Evolutionary conservation across 92 coral and sea anemone genomes (phyloP), one percentile per base, ranked within the genome.

Genomic region (Epizoanthus rinbou): DNA sequence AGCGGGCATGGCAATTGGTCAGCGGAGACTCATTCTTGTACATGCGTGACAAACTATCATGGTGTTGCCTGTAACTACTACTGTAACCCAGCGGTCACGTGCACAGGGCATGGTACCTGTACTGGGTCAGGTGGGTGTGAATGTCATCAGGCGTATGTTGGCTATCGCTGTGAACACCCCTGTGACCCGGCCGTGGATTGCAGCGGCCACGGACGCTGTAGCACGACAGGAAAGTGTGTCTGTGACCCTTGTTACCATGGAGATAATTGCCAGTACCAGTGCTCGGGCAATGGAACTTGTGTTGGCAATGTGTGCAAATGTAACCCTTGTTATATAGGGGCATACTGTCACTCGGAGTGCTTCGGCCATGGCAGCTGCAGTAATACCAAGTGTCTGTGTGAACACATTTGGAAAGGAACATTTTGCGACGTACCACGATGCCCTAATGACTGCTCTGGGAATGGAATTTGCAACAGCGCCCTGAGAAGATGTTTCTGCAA

Each of bases 101-200:
- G 91, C 65, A 69, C 80, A 64, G 83, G 83, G 17, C 84, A 52
- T 19, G 91, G 91, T 2, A 60, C 50, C 69, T 88, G 91, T 78
- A 75, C 91, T 10, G 54, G 54, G 3, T 11, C 14, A 50, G 93
- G 93, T 24, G 93, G 93, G 25, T 90, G 93, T 37, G 64, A 73
- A 31, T 90, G 93, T 72, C 45, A 86, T 25, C 66, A 28, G 33
- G 93, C 90, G 5, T 86, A 65, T 73, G 93, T 86, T 41, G 93
- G 93, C 8, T 90, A 90, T 74, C 93, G 82, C 57, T 90, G 93
- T 65, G 93, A 90, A 45, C 93, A 90, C 68, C 83, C 65, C 18
- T 90, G 93, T 83, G 81, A 83, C 58, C 83, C 93, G 2, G 25
- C 70, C 54, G 50, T 56, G 25, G 86, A 83, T 57, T 90, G 93